Evolutionary conservation across 2,888 invertebrate species (phyloP), one percentile per base, ranked within the genome.

Genomic region (Noctua fimbriata): DNA sequence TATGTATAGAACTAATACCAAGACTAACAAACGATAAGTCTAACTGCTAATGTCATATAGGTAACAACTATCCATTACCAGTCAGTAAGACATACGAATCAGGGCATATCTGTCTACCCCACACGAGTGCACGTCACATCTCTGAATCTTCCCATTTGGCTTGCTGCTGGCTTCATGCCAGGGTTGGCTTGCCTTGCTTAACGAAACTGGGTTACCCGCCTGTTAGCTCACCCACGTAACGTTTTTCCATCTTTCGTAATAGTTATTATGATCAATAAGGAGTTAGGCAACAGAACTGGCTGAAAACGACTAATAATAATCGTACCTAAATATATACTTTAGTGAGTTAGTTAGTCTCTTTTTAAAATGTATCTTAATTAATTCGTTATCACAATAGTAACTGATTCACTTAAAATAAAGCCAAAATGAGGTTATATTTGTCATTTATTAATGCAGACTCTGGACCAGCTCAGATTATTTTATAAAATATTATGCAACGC

Each of bases 131-230:
- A 69, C 66, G 47, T 86, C 66, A 67, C 55, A 67, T 77, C 63
- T 67, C 72, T 49, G 74, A 86, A 75, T 70, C 69, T 69, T 75
- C 47, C 60, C 44, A 73, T 70, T 82, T 66, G 49, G 49, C 75
- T 84, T 73, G 83, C 87, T 70, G 58, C 65, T 84, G 84, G 87
- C 84, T 66, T 32, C 52, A n/a, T 85, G 83, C 83, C 83, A 83
- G 75, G 28, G 28, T 81, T 69, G 55, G 55, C 58, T 82, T 74
- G 78, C 87, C 18, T 72, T 86, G 71, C 77, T 82, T 82, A 52
- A 72, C 74, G 52, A 74, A 75, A 75, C 78, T 69, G 41, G 73
- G 73, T 82, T 86, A 28, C 32, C 18, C 60, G 63, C 36, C 73
- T 82, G 67, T 63, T 70, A 71, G 21, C 44, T 72, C 58, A 41